Evolutionary conservation across 1,140 invertebrate genomes (phyloP).

Genomic region (Ceratosolen fusciceps): DNA sequence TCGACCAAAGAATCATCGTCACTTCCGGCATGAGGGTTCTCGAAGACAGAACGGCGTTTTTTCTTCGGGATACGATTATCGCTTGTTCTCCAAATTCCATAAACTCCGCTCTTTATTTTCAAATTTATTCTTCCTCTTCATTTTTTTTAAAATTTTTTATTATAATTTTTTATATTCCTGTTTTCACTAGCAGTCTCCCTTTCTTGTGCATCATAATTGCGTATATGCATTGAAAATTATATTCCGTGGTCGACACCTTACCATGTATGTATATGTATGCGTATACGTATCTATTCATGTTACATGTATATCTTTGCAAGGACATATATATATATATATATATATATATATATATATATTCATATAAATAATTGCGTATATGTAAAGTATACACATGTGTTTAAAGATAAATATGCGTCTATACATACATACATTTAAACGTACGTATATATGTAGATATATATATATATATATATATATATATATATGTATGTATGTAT

Average conservation of each 20-base stretch:
- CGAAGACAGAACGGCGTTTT: slow-evolving; percentile 20
- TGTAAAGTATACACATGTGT: neutral
- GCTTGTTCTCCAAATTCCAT: slow-evolving; percentile 9
- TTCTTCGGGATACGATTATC: slow-evolving; percentile 49
- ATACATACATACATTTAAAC: neutral
- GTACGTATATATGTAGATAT: neutral
- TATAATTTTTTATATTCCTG: slow-evolving; percentile 1
- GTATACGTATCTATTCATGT: too few species aligned
- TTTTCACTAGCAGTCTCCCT: neutral
- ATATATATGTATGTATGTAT: neutral
- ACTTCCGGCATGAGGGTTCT: slow-evolving; percentile 49
- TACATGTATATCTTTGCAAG: slow-evolving; percentile 1
- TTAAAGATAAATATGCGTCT: too few species aligned
- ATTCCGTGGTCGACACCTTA: slow-evolving; percentile 22
- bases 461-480: slow-evolving; percentile 2
- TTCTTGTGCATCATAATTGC: slow-evolving; percentile 10
- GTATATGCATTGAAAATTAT: slow-evolving; percentile 36
- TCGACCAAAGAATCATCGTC: slow-evolving; percentile 49
- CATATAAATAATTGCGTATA: neutral
- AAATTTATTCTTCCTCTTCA: slow-evolving; percentile 39
- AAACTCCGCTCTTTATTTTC: neutral
- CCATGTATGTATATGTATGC: neutral
- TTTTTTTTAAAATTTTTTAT: slow-evolving; percentile 14
- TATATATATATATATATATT: slow-evolving; percentile 2
- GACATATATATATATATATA: slow-evolving; percentile 4